These are phyloP conservation scores for Ormyrus nitidulus DNA, from an alignment of 2,888 invertebrate genomes.

Conservation along the genomic window DNA sequence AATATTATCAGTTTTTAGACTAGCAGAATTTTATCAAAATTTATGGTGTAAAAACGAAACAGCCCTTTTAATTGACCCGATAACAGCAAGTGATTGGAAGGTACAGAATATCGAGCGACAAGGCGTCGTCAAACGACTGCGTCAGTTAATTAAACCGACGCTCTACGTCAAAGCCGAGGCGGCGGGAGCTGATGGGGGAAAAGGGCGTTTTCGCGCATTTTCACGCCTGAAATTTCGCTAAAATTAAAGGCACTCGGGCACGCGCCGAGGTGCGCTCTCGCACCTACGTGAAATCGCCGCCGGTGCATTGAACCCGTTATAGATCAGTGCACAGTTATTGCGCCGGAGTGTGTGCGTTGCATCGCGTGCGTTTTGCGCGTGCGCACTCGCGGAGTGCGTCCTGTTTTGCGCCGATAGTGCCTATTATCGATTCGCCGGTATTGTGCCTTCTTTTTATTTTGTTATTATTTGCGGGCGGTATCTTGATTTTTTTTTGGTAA, in stretches of 20 bases:
- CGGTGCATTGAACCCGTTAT: constrained; percentile 61
- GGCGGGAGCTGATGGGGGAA: no score
- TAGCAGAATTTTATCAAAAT: no score
- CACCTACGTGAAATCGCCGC: constrained; percentile 48
- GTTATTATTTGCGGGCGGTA: constrained; percentile 35
- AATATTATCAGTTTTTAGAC: no score
- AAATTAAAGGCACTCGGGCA: not conserved
- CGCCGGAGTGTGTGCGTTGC: constrained; percentile 10
- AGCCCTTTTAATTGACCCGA: no score
- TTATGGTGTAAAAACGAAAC: no score
- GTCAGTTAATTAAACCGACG: no score
- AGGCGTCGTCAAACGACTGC: no score
- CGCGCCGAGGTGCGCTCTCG: not conserved
- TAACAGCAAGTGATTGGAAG: no score
- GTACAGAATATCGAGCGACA: no score
- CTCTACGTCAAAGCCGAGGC: no score
- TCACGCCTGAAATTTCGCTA: constrained; percentile 2
- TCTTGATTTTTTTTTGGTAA: constrained; percentile 38
- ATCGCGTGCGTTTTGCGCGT: not conserved
- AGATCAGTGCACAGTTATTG: constrained; percentile 59
- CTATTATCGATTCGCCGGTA: constrained; percentile 19
- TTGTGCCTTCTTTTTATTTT: constrained; percentile 17
- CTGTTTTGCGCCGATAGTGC: constrained; percentile 34
- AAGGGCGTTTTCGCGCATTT: not conserved
- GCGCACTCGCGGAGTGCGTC: not conserved